Evolutionary conservation across 2,113 vertebrate species (phyloP).

Genomic region (Tricholaema leucomelas): DNA sequence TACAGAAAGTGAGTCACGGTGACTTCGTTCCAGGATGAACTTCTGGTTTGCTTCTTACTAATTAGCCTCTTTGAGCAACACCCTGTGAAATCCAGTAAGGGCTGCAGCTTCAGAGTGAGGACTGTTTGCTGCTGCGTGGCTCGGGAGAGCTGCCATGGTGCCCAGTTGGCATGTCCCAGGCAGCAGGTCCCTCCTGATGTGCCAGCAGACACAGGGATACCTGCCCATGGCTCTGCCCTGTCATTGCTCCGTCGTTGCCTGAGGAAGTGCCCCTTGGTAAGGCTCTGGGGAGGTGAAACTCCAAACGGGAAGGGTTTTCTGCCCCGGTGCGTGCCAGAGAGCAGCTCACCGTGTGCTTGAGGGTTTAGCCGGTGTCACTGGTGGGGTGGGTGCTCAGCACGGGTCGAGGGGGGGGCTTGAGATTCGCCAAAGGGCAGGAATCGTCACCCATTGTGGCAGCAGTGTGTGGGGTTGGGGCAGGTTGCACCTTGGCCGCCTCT

Average conservation of each 20-base stretch:
- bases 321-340: not conserved
- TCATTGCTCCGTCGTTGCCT: not conserved
- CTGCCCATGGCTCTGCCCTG: fast-evolving
- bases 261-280: not conserved
- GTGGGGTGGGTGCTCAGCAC: fast-evolving
- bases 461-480: not conserved
- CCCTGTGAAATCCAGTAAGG: too few species aligned
- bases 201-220: not conserved
- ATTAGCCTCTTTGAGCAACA: not conserved
- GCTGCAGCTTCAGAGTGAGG: too few species aligned
- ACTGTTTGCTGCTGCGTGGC: not conserved
- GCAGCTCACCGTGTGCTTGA: fast-evolving
- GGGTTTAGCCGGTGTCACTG: fast-evolving
- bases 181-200: not conserved
- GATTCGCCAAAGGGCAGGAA: not conserved
- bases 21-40: not conserved
- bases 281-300: not conserved
- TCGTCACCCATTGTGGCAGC: too few species aligned
- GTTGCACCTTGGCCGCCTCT: not conserved
- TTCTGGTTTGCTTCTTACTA: not conserved
- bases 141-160: not conserved
- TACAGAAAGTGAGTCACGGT: not conserved
- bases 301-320: not conserved
- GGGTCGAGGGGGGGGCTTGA: not conserved
- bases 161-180: fast-evolving